phyloP scores from a whole-genome alignment of 2,888 invertebrate genomes.

The Leptura quadrifasciata region DNA sequence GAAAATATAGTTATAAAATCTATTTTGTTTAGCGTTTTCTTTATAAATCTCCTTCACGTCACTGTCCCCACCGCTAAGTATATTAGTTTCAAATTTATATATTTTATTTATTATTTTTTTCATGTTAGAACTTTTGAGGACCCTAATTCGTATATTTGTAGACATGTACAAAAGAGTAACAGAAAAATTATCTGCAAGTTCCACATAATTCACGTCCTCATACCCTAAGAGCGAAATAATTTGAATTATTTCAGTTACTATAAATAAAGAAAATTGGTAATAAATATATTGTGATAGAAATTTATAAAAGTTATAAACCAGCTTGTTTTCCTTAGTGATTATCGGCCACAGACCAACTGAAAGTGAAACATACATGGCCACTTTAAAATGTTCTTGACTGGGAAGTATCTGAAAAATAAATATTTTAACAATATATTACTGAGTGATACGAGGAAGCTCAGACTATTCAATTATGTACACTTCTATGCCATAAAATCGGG shows the following conservation, averaged over 20 bases:
- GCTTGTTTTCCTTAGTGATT: not conserved
- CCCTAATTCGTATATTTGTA: not conserved
- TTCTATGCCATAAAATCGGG: no score
- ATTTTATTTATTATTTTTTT: not conserved
- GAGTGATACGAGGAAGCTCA: no score
- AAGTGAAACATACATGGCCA: conserved; percentile 1
- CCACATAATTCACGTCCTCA: not conserved
- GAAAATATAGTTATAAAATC: not conserved
- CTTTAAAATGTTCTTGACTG: conserved; percentile 9
- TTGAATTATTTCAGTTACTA: not conserved
- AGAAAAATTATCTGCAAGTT: not conserved
- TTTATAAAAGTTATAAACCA: not conserved
- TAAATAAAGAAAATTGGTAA: not conserved
- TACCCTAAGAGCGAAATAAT: not conserved
- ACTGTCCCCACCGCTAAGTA: not conserved
- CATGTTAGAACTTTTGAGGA: not conserved
- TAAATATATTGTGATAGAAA: not conserved
- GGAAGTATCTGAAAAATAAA: conserved; percentile 19
- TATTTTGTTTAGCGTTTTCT: not conserved
- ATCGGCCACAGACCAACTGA: conserved; percentile 24
- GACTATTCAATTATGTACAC: no score
- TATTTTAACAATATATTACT: not conserved
- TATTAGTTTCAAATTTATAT: not conserved
- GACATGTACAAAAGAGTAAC: not conserved
- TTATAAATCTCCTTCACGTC: conserved; percentile 1